A percentile compares a stretch with the other conserved stretches of the same genome.
phyloP scores from a whole-genome alignment of 2,888 invertebrate genomes.

The Pyrochroa serraticornis region DNA sequence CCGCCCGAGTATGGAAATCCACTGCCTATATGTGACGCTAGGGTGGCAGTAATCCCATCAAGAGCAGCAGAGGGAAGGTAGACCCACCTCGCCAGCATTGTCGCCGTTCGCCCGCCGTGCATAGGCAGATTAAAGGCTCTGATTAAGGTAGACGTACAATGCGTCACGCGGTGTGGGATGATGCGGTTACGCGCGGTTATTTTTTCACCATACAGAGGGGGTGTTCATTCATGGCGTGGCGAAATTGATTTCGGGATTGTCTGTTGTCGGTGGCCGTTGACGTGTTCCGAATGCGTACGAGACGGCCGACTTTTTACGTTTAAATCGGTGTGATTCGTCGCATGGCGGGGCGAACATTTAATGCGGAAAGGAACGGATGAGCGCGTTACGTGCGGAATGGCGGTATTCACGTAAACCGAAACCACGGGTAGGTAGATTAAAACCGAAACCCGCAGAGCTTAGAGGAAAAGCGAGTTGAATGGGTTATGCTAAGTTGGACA shows the following conservation, averaged over 20 bases:
- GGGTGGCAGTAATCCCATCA: conserved; percentile 47
- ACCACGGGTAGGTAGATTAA: too few species aligned
- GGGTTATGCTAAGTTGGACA: too few species aligned
- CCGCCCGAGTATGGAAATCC: conserved; percentile 28
- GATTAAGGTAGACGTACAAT: conserved; percentile 22
- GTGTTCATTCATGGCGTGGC: not conserved
- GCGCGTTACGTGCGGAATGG: too few species aligned
- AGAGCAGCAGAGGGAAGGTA: conserved; percentile 43
- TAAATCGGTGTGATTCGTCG: not conserved
- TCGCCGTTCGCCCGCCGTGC: conserved; percentile 47
- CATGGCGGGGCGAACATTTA: too few species aligned
- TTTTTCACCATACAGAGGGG: too few species aligned
- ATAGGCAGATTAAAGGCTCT: conserved; percentile 50
- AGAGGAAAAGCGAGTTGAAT: too few species aligned
- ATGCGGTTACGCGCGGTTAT: not conserved
- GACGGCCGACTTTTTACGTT: not conserved
- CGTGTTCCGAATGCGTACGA: not conserved
- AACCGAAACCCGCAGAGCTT: too few species aligned
- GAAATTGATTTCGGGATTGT: conserved; percentile 1
- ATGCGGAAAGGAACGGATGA: too few species aligned
- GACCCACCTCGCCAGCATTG: conserved; percentile 51
- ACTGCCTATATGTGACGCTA: conserved; percentile 9
- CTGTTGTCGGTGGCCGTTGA: not conserved
- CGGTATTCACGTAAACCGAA: too few species aligned
- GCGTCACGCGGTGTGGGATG: conserved; percentile 1